These are phyloP conservation scores for Hemicordylus capensis DNA, from an alignment of 2,113 vertebrate genomes.

Conservation along the genomic window DNA sequence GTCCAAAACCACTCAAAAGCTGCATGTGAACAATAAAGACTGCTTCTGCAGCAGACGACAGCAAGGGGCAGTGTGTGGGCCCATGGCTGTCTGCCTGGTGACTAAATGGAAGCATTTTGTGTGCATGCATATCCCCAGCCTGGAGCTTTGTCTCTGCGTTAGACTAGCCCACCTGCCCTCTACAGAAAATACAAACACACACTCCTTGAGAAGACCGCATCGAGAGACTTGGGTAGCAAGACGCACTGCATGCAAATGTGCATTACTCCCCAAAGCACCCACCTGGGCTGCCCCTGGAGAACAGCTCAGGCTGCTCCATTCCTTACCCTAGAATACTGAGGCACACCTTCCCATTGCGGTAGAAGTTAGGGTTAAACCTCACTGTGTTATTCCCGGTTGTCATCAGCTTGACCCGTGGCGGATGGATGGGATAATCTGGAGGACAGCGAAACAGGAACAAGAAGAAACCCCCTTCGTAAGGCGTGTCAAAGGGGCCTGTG, in stretches of 20 bases:
- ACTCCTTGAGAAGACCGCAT: not conserved
- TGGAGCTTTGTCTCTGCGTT: not conserved
- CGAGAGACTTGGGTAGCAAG: not conserved
- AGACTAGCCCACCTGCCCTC: not conserved
- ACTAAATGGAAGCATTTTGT: no score
- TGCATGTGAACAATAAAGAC: not conserved
- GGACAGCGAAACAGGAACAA: conserved; percentile 99
- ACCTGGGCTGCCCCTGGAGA: conserved; percentile 3
- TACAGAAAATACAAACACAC: not conserved
- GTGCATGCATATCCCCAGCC: not conserved
- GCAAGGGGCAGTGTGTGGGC: not conserved
- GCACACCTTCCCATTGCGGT: conserved; percentile 98
- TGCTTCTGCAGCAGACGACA: not conserved
- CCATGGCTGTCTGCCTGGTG: not conserved
- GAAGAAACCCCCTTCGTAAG: conserved; percentile 99
- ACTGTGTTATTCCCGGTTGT: conserved; percentile 98
- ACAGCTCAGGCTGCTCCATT: conserved; percentile 25
- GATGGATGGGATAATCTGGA: conserved; percentile 98
- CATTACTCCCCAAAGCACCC: conserved; percentile 6
- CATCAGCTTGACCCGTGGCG: conserved; percentile 96
- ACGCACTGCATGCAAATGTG: not conserved
- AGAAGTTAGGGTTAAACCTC: conserved; percentile 99
- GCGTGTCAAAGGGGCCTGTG: conserved; percentile 98
- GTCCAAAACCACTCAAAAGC: not conserved
- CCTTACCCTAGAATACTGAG: conserved; percentile 98